These are phyloP conservation scores for Brachionus plicatilis DNA, from an alignment of 1,140 invertebrate species.

Conservation along the genomic window DNA sequence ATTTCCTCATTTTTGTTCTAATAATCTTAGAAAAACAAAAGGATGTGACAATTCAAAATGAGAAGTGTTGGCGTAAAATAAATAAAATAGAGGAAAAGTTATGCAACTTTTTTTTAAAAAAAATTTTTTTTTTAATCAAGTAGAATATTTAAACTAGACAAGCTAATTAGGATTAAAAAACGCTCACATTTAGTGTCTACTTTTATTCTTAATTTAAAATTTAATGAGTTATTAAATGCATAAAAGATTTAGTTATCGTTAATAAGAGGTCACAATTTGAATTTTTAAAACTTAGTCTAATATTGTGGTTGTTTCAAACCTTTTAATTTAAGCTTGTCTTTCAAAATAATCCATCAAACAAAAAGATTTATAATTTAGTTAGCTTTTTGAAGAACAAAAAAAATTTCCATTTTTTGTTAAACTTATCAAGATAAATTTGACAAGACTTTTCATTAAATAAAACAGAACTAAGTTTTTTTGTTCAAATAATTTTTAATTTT, in stretches of 20 bases:
- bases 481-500: not conserved
- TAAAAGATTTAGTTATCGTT: not conserved
- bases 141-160: not conserved
- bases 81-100: not conserved
- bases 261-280: not conserved
- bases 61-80: no score
- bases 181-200: not conserved
- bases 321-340: not conserved
- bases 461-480: not conserved
- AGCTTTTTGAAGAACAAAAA: not conserved
- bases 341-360: not conserved
- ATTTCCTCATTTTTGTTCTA: no score
- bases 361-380: not conserved
- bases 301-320: not conserved
- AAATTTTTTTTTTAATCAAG: not conserved
- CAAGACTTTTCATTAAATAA: not conserved
- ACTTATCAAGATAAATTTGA: not conserved
- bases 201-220: not conserved
- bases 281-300: not conserved
- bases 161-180: not conserved
- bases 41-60: no score
- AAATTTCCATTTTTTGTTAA: not conserved
- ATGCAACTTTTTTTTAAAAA: not conserved
- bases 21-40: no score
- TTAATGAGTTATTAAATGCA: not conserved